phyloP scores from a whole-genome alignment of 1,140 invertebrate genomes.

The Drosophila truncata region DNA sequence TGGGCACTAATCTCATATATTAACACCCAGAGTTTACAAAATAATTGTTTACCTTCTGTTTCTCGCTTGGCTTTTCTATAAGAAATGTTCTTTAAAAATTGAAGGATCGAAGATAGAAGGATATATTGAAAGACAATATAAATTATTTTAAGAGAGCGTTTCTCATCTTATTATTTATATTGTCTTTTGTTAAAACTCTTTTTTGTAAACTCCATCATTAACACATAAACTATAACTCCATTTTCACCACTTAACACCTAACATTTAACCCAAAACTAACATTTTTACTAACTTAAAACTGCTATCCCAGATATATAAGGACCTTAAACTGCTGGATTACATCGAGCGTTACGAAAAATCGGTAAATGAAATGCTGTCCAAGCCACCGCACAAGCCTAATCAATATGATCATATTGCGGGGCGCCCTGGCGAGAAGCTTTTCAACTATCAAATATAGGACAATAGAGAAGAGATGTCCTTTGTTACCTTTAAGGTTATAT shows the following conservation, averaged over 20 bases:
- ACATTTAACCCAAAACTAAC: neutral
- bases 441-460: constrained; percentile 41
- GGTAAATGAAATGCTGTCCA: constrained; percentile 70
- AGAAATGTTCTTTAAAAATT: neutral
- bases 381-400: constrained; percentile 63
- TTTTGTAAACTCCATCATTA: constrained; percentile 3
- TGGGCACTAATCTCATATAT: constrained; percentile 59
- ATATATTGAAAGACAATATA: neutral
- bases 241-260: neutral
- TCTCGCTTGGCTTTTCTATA: neutral
- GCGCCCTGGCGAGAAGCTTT: constrained; percentile 69
- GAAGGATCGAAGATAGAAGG: neutral
- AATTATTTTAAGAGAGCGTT: neutral
- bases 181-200: neutral
- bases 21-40: neutral
- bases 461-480: neutral
- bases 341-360: constrained; percentile 63
- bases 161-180: neutral
- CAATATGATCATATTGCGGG: constrained; percentile 76
- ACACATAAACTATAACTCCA: constrained; percentile 1
- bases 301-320: constrained; percentile 47
- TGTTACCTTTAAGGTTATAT: neutral
- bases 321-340: constrained; percentile 53
- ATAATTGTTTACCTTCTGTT: neutral
- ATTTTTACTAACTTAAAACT: constrained; percentile 5